Conservation (phyloP, 2,888 invertebrate species). For the Acanthoscelides obtectus region DNA sequence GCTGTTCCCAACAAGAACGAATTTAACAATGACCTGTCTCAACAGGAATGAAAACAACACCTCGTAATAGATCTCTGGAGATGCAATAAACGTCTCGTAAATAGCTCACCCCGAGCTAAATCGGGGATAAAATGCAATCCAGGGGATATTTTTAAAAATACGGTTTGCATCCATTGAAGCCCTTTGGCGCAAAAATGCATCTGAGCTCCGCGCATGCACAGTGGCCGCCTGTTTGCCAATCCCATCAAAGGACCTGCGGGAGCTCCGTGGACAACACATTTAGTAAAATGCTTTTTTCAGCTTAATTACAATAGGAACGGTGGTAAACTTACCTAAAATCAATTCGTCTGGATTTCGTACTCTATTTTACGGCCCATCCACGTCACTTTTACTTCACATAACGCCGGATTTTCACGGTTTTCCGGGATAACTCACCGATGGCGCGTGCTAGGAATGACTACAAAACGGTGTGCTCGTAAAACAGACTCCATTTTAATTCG, state of each 20-base stretch:
- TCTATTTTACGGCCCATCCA: conserved; percentile 19
- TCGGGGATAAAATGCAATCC: not conserved
- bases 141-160: not conserved
- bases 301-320: not conserved
- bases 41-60: not conserved
- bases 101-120: not conserved
- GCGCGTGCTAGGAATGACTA: conserved; percentile 35
- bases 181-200: not conserved
- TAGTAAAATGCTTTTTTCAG: not conserved
- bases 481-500: conserved; percentile 35
- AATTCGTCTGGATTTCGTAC: conserved; percentile 15
- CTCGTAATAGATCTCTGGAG: not conserved
- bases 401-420: conserved; percentile 19
- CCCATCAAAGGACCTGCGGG: not conserved
- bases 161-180: not conserved
- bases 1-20: not conserved
- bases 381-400: conserved; percentile 21
- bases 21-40: not conserved
- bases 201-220: conserved; percentile 31
- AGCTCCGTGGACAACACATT: not conserved
- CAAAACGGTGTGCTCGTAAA: conserved; percentile 40
- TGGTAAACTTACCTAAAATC: conserved; percentile 29
- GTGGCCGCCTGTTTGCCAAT: not conserved
- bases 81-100: not conserved
- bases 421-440: conserved; percentile 11